Evolutionary conservation across 2,797 vertebrate genomes (phyloP), one percentile per base, ranked within the genome.

Genomic region (Lutjanus campechanus): DNA sequence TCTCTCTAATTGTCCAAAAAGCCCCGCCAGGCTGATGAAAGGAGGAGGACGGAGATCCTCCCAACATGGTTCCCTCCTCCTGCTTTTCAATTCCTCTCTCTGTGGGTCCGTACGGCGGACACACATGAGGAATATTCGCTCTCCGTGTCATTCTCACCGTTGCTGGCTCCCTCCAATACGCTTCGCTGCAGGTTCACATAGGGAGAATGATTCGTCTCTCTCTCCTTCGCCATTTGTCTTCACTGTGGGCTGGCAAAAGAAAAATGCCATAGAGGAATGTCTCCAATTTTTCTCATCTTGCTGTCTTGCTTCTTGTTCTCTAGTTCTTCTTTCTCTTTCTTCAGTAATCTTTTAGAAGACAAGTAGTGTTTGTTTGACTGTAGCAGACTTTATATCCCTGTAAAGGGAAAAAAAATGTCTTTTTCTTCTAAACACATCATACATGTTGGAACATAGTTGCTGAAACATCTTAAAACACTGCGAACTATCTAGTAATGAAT

Each of bases 161-260:
- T 25, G 8, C 71, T 53, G 1, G 40, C 69, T 64, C 77, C 74
- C 81, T 69, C 20, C 47, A 62, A 46, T 60, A 36, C 50, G 41
- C 63, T 46, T 70, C 36, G 1, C 81, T 60, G 82, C 80, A 80
- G 82, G 53, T 74, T 80, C 71, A 53, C 75, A 43, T 25, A 2
- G 55, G 36, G 76, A 85, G 72, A 88, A 68, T 73, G 59, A 87
- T 87, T 84, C 1, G 16, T 70, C 71, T 82, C 64, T 69, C 77
- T 36, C 77, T 81, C 63, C 46, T 44, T 62, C 71, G 66, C 73
- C 61, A 86, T 88, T 89, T 80, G 81, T 88, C 78, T 87, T 88
- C 82, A 61, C 79, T 19, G 83, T 81, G 76, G 69, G 76, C 71
- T 60, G 50, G 69, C 60, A 63, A 79, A 88, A 89, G 82, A 86